Evolutionary conservation across 2,888 invertebrate genomes (phyloP).

Genomic region (Caenorhabditis wallacei): DNA sequence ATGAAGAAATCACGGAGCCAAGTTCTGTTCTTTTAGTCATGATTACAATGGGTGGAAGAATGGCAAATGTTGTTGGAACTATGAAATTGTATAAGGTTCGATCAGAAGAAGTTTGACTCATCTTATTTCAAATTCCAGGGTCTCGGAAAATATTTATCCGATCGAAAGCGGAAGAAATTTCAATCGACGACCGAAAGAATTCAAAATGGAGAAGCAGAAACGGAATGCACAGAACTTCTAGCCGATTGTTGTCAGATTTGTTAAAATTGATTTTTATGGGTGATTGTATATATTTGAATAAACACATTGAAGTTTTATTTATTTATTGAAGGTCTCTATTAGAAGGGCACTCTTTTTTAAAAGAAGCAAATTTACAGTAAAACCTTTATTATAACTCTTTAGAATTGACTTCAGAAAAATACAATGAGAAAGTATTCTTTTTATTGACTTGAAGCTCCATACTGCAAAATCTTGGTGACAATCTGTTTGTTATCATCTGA

Average conservation of each 20-base stretch:
- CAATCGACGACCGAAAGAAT: slow-evolving; percentile 72
- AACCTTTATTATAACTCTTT: no score
- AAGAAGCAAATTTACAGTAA: no score
- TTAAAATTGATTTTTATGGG: slow-evolving; percentile 46
- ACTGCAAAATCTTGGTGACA: slow-evolving; percentile 73
- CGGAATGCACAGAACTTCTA: slow-evolving; percentile 73
- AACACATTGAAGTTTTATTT: background rate
- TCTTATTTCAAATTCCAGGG: slow-evolving; percentile 58
- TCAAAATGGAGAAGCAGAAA: slow-evolving; percentile 75
- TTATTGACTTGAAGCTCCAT: slow-evolving; percentile 59
- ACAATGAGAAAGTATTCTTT: no score
- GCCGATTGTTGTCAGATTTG: slow-evolving; percentile 74
- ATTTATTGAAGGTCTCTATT: no score
- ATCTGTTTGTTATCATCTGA: slow-evolving; percentile 78
- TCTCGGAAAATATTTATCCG: slow-evolving; percentile 73
- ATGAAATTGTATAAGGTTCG: slow-evolving; percentile 75
- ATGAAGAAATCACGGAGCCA: slow-evolving; percentile 52
- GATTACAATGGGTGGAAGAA: slow-evolving; percentile 75
- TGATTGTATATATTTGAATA: slow-evolving; percentile 10
- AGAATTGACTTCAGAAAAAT: no score
- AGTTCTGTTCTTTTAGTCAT: slow-evolving; percentile 64
- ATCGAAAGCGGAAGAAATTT: slow-evolving; percentile 74
- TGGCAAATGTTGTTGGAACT: slow-evolving; percentile 75
- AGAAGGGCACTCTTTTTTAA: no score
- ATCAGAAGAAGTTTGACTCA: background rate